These are phyloP conservation scores for Ceryle rudis DNA, from an alignment of 2,797 vertebrate species.

Conservation along the genomic window DNA sequence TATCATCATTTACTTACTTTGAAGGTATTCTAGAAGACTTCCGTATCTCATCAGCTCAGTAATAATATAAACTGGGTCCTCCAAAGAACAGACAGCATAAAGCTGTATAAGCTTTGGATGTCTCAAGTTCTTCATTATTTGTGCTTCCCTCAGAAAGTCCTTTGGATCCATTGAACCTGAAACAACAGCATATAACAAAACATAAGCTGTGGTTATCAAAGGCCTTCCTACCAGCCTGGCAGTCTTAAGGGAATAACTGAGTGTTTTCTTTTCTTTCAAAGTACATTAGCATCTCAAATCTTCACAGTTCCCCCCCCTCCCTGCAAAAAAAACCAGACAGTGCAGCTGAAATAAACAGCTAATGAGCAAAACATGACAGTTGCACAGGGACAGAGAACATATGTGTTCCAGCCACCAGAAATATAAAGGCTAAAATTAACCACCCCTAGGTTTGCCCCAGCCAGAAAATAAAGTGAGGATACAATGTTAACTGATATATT, in stretches of 20 bases:
- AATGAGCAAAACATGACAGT: slow-evolving; percentile 46
- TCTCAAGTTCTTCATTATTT: slow-evolving; percentile 93
- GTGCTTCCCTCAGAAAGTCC: slow-evolving; percentile 94
- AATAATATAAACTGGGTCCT: slow-evolving; percentile 97
- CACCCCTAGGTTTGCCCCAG: background rate
- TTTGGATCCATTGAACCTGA: slow-evolving; percentile 91
- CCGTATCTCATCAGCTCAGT: slow-evolving; percentile 96
- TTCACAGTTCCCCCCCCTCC: slow-evolving; percentile 32
- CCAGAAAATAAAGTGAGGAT: background rate
- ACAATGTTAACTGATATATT: background rate
- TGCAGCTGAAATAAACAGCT: slow-evolving; percentile 29
- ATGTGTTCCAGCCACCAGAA: slow-evolving; percentile 10
- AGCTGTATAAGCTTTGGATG: slow-evolving; percentile 96
- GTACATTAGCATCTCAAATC: slow-evolving; percentile 53
- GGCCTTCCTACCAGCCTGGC: slow-evolving; percentile 22
- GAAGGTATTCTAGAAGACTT: slow-evolving; percentile 92
- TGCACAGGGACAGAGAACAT: background rate
- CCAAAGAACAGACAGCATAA: slow-evolving; percentile 93
- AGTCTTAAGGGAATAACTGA: slow-evolving; percentile 60
- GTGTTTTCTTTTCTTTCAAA: slow-evolving; percentile 57
- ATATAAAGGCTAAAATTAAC: slow-evolving; percentile 28
- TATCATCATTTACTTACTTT: slow-evolving; percentile 84
- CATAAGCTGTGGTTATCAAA: slow-evolving; percentile 68
- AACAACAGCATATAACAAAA: slow-evolving; percentile 67
- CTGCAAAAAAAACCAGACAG: slow-evolving; percentile 16